Base-by-base conservation (phyloP, 2,888 invertebrate species). In the Lamproptera curius region DNA sequence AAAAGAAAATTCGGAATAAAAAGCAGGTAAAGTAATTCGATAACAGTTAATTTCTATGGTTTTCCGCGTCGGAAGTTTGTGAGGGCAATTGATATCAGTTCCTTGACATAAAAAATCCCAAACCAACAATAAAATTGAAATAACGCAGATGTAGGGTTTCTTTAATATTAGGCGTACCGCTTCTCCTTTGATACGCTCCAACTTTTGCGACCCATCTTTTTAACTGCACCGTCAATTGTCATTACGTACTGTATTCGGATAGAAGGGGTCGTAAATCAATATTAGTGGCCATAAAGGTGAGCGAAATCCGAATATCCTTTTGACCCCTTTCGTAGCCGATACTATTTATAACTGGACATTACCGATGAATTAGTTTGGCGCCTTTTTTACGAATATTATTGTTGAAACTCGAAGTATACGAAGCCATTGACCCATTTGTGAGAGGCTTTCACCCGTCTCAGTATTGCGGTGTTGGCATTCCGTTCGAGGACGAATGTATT, bases 211-310 rank as follows among this genome's bases (percentile, higher is more conserved):
- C 75, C 72, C 72, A 71, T 81, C 75, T 80, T 75, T 79, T 77
- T 80, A 78, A 80, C 75, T 76, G 70, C 20, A 52, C 56, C 76
- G 71, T 81, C 80, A 83, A 83, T 82, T 83, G 80, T 77, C 81
- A 83, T 82, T 81, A 80, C 70, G 75, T 76, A 75, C 67, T 69
- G 63, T n/a, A n/a, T n/a, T n/a, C n/a, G n/a, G n/a, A n/a, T n/a
- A n/a, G n/a, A n/a, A n/a, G n/a, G n/a, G n/a, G n/a, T n/a, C 77
- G 67, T 83, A 76, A 80, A 70, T 84, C 81, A 83, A 76, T 76
- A 80, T 83, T 82, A 84, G 73, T 76, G 80, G 60, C 82, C 73
- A 83, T 84, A 84, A 83, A 83, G 79, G 80, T 81, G 81, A 82
- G 65, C 76, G 74, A 84, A 83, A 80, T 73, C 80, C 75, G 60